Percentiles rank a stretch among this genome's conserved stretches.
phyloP scores from a whole-genome alignment of 2,113 vertebrate species.

The Lipophrys pholis region DNA sequence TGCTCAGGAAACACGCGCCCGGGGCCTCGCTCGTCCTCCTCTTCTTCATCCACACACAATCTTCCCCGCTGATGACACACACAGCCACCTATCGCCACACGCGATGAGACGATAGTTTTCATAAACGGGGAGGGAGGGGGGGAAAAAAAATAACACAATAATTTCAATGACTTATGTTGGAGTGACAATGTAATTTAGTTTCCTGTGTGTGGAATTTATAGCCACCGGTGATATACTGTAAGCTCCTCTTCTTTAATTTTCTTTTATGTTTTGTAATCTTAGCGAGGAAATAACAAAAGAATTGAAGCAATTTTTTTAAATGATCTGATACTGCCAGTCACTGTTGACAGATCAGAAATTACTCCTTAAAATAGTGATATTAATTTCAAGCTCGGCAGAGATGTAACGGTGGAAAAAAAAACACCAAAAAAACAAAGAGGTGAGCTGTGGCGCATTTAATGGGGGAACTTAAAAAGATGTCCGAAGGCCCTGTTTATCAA shows the following conservation, averaged over 20 bases:
- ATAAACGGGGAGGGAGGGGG: constrained; percentile 29
- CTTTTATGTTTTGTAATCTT: constrained; percentile 15
- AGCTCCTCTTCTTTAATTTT: background rate
- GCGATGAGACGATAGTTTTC: constrained; percentile 47
- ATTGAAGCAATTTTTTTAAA: constrained; percentile 39
- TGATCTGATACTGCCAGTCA: constrained; percentile 29
- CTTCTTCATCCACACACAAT: constrained; percentile 58
- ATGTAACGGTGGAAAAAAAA: background rate
- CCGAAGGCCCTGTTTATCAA: too few relatives aligned
- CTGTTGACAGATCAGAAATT: constrained; percentile 23
- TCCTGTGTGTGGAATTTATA: constrained; percentile 28
- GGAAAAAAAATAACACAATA: constrained; percentile 36
- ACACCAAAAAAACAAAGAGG: too few relatives aligned
- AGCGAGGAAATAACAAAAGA: constrained; percentile 12
- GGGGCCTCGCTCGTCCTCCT: constrained; percentile 54
- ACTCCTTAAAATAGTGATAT: constrained; percentile 16
- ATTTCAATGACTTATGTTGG: constrained; percentile 63
- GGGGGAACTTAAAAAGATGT: too few relatives aligned
- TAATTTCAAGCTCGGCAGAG: constrained; percentile 1
- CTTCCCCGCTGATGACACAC: constrained; percentile 61
- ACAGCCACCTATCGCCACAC: constrained; percentile 48
- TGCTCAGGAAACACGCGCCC: constrained; percentile 48
- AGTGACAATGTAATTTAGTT: constrained; percentile 77
- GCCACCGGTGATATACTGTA: constrained; percentile 31
- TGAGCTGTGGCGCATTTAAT: too few relatives aligned